Percentiles rank a stretch among this genome's conserved stretches.
Conservation (phyloP, 1,140 invertebrate genomes). For the Acromyrmex echinatior region DNA sequence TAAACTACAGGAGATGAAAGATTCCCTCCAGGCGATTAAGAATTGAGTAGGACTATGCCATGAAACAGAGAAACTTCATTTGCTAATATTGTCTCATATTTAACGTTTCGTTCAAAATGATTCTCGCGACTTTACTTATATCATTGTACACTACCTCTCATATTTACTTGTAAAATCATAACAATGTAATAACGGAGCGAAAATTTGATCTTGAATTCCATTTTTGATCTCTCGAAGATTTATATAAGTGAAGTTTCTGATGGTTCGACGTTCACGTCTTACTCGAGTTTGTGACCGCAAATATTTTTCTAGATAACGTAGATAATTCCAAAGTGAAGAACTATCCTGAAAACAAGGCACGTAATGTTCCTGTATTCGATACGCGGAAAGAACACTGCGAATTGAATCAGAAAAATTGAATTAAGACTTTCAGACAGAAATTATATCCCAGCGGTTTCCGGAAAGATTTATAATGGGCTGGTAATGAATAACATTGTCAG, state of each 20-base stretch:
- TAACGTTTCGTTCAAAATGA: constrained; percentile 15
- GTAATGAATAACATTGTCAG: constrained; percentile 14
- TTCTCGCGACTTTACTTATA: background rate
- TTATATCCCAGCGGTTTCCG: constrained; percentile 13
- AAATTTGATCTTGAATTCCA: background rate
- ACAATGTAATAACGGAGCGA: background rate
- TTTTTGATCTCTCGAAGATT: constrained; percentile 9
- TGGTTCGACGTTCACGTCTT: constrained; percentile 12
- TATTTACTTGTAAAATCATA: background rate
- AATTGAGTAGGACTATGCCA: background rate
- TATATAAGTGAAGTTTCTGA: constrained; percentile 2
- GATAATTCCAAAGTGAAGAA: constrained; percentile 4
- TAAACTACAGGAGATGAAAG: background rate
- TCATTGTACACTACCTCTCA: background rate
- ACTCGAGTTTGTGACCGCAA: constrained; percentile 15
- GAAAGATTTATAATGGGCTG: constrained; percentile 17
- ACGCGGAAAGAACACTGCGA: constrained; percentile 17
- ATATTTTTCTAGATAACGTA: constrained; percentile 29
- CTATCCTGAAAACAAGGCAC: constrained; percentile 31
- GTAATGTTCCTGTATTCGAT: constrained; percentile 45
- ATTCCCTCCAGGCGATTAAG: constrained; percentile 25
- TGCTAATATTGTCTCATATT: constrained; percentile 30
- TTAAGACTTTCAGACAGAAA: constrained; percentile 41
- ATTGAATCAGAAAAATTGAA: constrained; percentile 50
- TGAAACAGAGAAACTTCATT: constrained; percentile 38